These are phyloP conservation scores for Trissolcus japonicus DNA, from an alignment of 2,888 invertebrate species.

Conservation along the genomic window DNA sequence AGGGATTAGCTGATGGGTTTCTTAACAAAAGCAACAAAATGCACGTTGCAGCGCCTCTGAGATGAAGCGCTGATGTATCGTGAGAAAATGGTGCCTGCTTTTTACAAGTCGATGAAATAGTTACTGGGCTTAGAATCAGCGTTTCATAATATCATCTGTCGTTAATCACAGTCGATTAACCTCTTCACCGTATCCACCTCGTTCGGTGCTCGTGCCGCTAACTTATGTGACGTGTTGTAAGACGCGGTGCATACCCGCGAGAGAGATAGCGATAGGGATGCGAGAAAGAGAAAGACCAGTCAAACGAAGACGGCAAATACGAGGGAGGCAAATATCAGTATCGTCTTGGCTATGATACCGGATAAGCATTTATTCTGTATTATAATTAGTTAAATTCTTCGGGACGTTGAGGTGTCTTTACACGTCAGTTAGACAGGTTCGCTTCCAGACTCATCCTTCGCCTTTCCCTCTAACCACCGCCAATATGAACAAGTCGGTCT, in stretches of 20 bases:
- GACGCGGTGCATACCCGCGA: slow-evolving; percentile 61
- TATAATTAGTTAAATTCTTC: slow-evolving; percentile 76
- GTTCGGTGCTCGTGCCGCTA: slow-evolving; percentile 64
- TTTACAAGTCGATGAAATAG: slow-evolving; percentile 27
- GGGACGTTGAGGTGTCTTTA: slow-evolving; percentile 75
- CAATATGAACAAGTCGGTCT: slow-evolving; percentile 66
- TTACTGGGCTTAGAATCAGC: slow-evolving; percentile 34
- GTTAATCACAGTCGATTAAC: slow-evolving; percentile 55
- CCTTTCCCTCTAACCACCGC: slow-evolving; percentile 57
- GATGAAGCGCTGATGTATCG: slow-evolving; percentile 16
- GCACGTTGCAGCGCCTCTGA: background rate
- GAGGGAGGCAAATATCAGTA: slow-evolving; percentile 69
- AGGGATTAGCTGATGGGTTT: background rate
- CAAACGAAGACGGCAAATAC: slow-evolving; percentile 55
- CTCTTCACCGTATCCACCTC: slow-evolving; percentile 48
- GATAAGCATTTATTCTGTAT: slow-evolving; percentile 75
- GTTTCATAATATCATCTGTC: slow-evolving; percentile 49
- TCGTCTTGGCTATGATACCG: slow-evolving; percentile 71
- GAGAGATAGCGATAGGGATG: slow-evolving; percentile 26
- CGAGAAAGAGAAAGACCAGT: slow-evolving; percentile 29
- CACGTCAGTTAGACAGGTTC: slow-evolving; percentile 75
- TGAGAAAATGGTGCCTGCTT: slow-evolving; percentile 26
- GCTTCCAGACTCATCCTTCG: slow-evolving; percentile 72
- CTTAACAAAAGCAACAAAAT: background rate
- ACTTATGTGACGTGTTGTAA: slow-evolving; percentile 73